These are phyloP conservation scores for Sipha maydis DNA, from an alignment of 2,888 invertebrate species.

Conservation along the genomic window DNA sequence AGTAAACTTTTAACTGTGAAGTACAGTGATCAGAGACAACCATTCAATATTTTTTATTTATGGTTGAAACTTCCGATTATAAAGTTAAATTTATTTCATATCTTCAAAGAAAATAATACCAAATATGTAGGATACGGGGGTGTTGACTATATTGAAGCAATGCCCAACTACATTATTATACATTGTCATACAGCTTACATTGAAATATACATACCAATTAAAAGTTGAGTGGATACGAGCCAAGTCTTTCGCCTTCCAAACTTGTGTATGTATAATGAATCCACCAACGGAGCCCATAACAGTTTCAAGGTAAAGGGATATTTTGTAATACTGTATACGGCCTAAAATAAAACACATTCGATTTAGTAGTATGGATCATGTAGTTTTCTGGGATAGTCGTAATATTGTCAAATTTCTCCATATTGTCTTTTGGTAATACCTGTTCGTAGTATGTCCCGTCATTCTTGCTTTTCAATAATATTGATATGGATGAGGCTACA, in stretches of 20 bases:
- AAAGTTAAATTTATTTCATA: too few relatives aligned
- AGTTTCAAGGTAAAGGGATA: slow-evolving; percentile 76
- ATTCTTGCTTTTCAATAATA: slow-evolving; percentile 13
- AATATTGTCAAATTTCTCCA: background rate
- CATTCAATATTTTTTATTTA: too few relatives aligned
- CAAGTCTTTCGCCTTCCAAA: slow-evolving; percentile 95
- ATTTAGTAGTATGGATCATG: background rate
- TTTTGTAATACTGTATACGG: slow-evolving; percentile 67
- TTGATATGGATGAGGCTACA: background rate
- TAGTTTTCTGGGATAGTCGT: background rate
- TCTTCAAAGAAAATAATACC: too few relatives aligned
- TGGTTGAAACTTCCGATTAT: too few relatives aligned
- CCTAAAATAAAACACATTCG: slow-evolving; percentile 67
- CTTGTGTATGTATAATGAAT: slow-evolving; percentile 82
- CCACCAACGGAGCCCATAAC: slow-evolving; percentile 98
- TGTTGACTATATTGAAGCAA: too few relatives aligned
- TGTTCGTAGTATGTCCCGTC: slow-evolving; percentile 7
- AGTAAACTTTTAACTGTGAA: too few relatives aligned
- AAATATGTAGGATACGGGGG: too few relatives aligned
- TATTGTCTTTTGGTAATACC: background rate
- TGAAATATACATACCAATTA: slow-evolving; percentile 76
- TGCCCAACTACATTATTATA: too few relatives aligned
- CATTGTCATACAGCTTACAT: too few relatives aligned
- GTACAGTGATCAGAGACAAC: too few relatives aligned
- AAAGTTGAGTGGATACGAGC: slow-evolving; percentile 95